Evolutionary conservation across 2,888 invertebrate species (phyloP), one percentile per base, ranked within the genome.

Genomic region (Leptogaster cylindrica): DNA sequence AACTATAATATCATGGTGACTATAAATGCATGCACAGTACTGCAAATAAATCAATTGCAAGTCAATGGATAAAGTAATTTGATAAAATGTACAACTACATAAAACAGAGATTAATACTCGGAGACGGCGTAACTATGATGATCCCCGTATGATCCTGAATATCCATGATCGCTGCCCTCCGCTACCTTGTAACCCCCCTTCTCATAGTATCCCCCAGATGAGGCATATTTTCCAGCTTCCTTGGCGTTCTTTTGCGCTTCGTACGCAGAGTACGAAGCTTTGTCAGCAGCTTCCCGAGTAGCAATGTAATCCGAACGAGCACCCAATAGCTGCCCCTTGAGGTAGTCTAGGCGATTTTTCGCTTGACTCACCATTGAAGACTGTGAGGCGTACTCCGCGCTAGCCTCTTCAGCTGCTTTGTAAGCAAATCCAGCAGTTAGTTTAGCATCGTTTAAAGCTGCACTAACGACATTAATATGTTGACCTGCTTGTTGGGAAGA

Each of bases 281-380:
- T 89, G 73, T 87, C 85, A 0, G 90, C 89, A 6, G 90, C 90
- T 0, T 85, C 79, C 75, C 89, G 88, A 0, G 91, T 91, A 1
- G 90, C 90, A 72, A 89, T 88, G 76, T 89, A 91, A 78, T 91
- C 91, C 68, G 90, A 82, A 31, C 89, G 85, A 27, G 90, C 88
- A 1, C 87, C 85, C 68, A 85, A 85, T 16, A 91, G 81, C 74
- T 91, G 90, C 31, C 89, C 88, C 68, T 87, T 86, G 14, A 89
- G 81, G 2, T 88, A 83, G 69, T 87, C 85, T 14, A 89, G 80
- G 36, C 89, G 79, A 70, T 88, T 86, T 70, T 88, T 84, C 0
- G 90, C 90, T 6, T 89, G 86, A 4, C 90, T 89, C 1, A 91
- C 88, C 91, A 91, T 91, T 41, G 89, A 86, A 27, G 89, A 89